Evolutionary conservation across 2,113 vertebrate species (phyloP).

Genomic region (Sander vitreus): DNA sequence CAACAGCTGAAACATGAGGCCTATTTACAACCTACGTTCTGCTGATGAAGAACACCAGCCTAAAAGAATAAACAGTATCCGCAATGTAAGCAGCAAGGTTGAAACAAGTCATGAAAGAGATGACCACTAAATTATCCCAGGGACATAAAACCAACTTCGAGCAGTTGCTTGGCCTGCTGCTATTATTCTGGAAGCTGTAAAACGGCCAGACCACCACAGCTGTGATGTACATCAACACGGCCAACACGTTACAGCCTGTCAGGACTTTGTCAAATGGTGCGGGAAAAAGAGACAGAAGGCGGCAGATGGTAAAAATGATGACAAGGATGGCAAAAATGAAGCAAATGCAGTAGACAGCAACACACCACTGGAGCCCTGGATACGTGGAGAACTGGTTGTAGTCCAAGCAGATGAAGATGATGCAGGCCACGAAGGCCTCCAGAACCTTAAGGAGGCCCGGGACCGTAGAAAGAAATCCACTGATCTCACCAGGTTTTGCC

Average conservation of each 20-base stretch:
- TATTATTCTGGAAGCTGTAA: slow-evolving; percentile 77
- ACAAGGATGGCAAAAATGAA: slow-evolving; percentile 88
- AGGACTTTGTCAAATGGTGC: slow-evolving; percentile 83
- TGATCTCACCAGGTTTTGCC: slow-evolving; percentile 86
- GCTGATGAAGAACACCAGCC: slow-evolving; percentile 82
- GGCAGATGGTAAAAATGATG: slow-evolving; percentile 87
- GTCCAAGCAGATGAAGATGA: slow-evolving; percentile 88
- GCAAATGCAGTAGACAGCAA: slow-evolving; percentile 90
- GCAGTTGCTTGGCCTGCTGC: fast-evolving
- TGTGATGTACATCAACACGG: slow-evolving; percentile 88
- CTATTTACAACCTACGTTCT: slow-evolving; percentile 40
- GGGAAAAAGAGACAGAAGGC: slow-evolving; percentile 80
- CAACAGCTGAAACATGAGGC: background rate
- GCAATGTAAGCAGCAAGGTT: slow-evolving; percentile 89
- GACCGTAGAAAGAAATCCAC: slow-evolving; percentile 89
- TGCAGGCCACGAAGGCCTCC: slow-evolving; percentile 89
- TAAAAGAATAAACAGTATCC: slow-evolving; percentile 87
- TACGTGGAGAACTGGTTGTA: fast-evolving
- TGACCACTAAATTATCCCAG: slow-evolving; percentile 81
- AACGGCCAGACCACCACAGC: slow-evolving; percentile 90
- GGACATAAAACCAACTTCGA: fast-evolving
- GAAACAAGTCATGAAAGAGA: slow-evolving; percentile 86
- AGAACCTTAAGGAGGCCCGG: slow-evolving; percentile 91
- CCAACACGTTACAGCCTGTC: slow-evolving; percentile 84
- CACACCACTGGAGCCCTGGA: slow-evolving; percentile 86